Conservation (phyloP, 2,797 vertebrate genomes). For the Meriones psammophilus region DNA sequence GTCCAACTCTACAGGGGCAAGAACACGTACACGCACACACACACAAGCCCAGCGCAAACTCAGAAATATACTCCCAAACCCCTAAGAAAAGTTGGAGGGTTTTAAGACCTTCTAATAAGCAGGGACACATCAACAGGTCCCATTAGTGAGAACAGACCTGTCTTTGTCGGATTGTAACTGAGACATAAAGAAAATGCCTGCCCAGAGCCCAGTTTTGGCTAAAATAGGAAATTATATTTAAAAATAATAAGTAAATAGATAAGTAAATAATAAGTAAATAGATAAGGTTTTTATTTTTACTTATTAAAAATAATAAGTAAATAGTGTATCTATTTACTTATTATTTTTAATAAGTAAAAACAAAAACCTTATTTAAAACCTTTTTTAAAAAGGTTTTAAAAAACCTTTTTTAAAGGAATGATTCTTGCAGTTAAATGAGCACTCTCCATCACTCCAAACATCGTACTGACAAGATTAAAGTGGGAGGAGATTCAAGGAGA, state of each 20-base stretch:
- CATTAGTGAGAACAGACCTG: background rate
- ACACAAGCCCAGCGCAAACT: background rate
- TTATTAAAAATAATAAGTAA: too few species aligned
- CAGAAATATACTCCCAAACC: background rate
- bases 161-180: background rate
- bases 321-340: too few species aligned
- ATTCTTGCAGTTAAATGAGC: conserved; percentile 33
- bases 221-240: background rate
- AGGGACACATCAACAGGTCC: background rate
- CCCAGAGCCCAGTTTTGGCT: background rate
- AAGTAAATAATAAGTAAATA: too few species aligned
- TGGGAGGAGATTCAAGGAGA: background rate
- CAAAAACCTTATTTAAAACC: too few species aligned
- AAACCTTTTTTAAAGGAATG: conserved; percentile 39
- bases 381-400: too few species aligned
- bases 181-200: background rate
- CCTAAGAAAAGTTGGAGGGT: background rate
- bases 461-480: background rate
- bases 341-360: too few species aligned
- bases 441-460: background rate
- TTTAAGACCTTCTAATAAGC: conserved; percentile 59
- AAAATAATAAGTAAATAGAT: background rate
- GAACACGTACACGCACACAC: background rate
- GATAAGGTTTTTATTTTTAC: too few species aligned
- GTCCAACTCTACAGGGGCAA: background rate